Percentiles rank a stretch among this genome's conserved stretches.
Conservation (phyloP, 2,113 vertebrate species). For the Accipiter virgatus region DNA sequence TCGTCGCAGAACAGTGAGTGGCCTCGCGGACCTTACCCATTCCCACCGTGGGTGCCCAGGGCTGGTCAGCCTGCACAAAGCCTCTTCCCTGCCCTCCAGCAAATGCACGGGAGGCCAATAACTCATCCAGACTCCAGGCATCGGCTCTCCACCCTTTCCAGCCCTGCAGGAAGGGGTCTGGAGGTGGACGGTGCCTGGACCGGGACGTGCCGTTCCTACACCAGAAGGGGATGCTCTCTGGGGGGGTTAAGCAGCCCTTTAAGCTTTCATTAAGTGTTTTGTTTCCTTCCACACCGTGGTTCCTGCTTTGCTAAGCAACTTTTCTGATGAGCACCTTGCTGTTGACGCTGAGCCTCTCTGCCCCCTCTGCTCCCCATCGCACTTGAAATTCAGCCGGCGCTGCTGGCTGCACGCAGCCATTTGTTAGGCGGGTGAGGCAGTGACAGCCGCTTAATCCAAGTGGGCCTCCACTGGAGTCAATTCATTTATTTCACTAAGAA, state of each 20-base stretch:
- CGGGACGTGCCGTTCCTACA: accelerated
- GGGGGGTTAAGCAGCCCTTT: neutral
- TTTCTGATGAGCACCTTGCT: conserved; percentile 43
- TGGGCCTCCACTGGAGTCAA: conserved; percentile 73
- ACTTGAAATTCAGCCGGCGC: conserved; percentile 80
- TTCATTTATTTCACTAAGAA: conserved; percentile 84
- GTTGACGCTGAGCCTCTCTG: neutral
- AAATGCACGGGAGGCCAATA: accelerated
- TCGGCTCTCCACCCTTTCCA: neutral
- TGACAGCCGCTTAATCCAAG: conserved; percentile 86
- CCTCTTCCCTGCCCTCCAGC: neutral
- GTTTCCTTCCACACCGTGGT: neutral
- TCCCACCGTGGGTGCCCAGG: neutral
- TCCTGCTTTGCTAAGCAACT: conserved; percentile 46
- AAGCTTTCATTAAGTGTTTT: neutral
- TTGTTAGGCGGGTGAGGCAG: conserved; percentile 78
- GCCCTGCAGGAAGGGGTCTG: neutral
- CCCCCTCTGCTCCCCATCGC: neutral
- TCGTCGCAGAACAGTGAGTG: conserved; percentile 96
- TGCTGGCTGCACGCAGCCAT: conserved; percentile 78
- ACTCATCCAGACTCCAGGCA: neutral
- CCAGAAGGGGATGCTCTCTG: neutral
- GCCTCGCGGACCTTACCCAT: accelerated
- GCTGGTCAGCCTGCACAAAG: neutral
- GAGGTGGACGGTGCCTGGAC: neutral